Percentiles rank a stretch among this genome's conserved stretches.
phyloP scores from a whole-genome alignment of 2,888 invertebrate genomes.

The Cosmia trapezina region DNA sequence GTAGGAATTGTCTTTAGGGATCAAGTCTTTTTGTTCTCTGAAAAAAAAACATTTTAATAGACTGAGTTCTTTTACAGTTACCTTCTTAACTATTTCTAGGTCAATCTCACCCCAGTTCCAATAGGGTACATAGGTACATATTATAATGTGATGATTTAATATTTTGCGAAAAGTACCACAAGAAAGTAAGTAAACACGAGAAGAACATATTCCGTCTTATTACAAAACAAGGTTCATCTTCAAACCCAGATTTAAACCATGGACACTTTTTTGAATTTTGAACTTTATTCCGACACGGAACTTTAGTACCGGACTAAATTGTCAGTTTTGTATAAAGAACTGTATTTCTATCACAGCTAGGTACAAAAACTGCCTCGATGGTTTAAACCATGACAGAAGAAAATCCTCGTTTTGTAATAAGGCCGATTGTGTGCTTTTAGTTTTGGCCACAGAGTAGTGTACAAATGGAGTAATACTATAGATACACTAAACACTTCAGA shows the following conservation, averaged over 20 bases:
- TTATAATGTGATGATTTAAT: not conserved
- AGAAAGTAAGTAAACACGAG: too few species aligned
- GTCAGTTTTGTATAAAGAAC: too few species aligned
- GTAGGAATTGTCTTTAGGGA: conserved; percentile 75
- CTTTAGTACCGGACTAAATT: too few species aligned
- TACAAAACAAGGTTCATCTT: too few species aligned
- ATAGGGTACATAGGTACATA: not conserved
- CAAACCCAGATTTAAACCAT: too few species aligned
- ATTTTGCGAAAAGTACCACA: not conserved
- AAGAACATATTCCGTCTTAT: too few species aligned
- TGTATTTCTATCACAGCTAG: too few species aligned
- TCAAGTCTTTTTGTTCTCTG: conserved; percentile 82
- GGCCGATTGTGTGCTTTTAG: not conserved
- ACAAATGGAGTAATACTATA: conserved; percentile 3
- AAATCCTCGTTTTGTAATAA: too few species aligned
- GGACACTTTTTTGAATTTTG: too few species aligned
- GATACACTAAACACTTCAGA: not conserved
- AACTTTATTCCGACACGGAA: too few species aligned
- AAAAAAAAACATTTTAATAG: conserved; percentile 47
- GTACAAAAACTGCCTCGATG: too few species aligned
- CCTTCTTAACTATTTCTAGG: not conserved
- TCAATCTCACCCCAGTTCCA: not conserved
- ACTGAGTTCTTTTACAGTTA: not conserved
- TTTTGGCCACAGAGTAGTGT: not conserved
- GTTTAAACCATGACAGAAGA: too few species aligned